These are phyloP conservation scores for Boulengerochromis microlepis DNA, from an alignment of 2,113 vertebrate species.

Conservation along the genomic window DNA sequence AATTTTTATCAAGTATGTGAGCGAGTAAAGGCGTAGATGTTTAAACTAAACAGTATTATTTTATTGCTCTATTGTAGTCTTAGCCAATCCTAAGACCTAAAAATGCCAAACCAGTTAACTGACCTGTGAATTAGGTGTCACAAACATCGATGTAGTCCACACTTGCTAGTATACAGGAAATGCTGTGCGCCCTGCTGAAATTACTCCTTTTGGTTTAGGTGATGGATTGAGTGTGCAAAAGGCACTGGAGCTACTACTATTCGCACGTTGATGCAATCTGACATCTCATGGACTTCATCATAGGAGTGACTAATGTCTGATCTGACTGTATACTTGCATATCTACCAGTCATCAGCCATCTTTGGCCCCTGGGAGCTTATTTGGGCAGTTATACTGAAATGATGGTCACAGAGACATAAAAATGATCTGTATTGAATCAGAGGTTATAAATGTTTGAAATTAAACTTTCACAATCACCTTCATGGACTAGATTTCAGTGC, in stretches of 20 bases:
- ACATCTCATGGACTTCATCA: background rate
- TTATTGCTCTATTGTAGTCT: fast-evolving
- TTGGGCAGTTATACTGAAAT: fast-evolving
- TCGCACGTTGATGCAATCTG: fast-evolving
- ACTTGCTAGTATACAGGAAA: background rate
- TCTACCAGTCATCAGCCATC: background rate
- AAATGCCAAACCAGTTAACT: background rate
- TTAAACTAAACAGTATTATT: background rate
- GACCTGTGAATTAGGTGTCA: background rate
- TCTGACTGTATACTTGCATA: background rate
- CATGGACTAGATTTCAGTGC: background rate
- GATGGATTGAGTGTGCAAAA: background rate
- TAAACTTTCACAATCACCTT: background rate
- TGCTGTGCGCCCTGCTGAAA: background rate
- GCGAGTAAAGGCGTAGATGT: fast-evolving
- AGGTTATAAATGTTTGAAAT: background rate
- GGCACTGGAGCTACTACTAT: background rate
- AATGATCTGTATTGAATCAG: background rate
- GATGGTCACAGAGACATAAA: background rate
- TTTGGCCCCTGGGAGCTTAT: background rate
- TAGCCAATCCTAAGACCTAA: background rate
- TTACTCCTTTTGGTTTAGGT: fast-evolving
- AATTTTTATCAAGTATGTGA: background rate
- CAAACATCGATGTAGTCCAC: background rate
- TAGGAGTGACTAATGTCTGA: fast-evolving